phyloP scores from a whole-genome alignment of 2,113 vertebrate genomes.

The Marcusenius ussheri region DNA sequence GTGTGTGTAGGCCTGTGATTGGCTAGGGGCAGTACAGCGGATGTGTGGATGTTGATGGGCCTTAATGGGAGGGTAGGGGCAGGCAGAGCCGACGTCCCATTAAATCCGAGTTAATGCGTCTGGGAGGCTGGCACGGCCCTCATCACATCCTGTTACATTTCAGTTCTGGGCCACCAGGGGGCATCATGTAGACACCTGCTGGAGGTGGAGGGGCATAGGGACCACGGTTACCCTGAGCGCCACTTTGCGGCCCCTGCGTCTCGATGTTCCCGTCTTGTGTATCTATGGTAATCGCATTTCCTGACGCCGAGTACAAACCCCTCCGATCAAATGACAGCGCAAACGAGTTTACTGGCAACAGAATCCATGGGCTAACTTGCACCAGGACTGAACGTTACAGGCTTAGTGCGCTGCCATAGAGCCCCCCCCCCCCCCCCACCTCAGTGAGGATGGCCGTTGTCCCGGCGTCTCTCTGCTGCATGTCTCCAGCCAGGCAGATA shows the following conservation, averaged over 20 bases:
- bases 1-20: not conserved
- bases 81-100: not conserved
- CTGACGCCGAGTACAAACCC: not conserved
- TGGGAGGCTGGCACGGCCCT: not conserved
- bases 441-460: not conserved
- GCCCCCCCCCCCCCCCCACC: not conserved
- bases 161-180: not conserved
- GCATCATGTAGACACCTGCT: not conserved
- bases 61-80: not conserved
- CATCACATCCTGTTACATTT: not conserved
- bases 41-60: not conserved
- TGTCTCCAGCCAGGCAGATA: not conserved
- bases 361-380: not conserved
- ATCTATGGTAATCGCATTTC: not conserved
- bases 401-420: not conserved
- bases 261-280: not conserved
- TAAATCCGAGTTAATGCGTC: not conserved
- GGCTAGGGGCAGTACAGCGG: not conserved
- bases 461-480: not conserved
- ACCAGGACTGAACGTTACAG: not conserved
- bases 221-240: not conserved
- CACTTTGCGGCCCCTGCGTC: not conserved
- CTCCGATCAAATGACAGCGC: not conserved
- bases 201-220: not conserved
- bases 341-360: not conserved